phyloP scores from a whole-genome alignment of 2,113 vertebrate genomes.

The Suricata suricatta region DNA sequence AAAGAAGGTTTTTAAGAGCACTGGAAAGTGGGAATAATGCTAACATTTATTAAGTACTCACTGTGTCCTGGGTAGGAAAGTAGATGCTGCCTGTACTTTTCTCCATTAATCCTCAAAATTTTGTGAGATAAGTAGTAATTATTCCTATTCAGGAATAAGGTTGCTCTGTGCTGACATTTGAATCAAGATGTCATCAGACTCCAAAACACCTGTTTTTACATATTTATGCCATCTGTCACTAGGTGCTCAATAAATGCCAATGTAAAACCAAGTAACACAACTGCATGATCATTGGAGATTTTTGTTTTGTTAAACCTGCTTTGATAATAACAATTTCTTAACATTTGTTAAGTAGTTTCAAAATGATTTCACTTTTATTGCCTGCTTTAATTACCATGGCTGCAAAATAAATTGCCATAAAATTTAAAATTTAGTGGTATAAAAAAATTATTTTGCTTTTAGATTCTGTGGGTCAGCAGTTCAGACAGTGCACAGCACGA shows the following conservation, averaged over 20 bases:
- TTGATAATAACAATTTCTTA: not conserved
- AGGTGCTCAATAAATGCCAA: not conserved
- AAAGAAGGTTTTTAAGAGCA: not conserved
- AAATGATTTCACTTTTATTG: conserved; percentile 10
- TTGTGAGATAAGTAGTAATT: not conserved
- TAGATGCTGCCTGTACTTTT: not conserved
- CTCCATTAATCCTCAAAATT: not conserved
- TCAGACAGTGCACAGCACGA: not conserved
- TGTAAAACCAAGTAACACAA: not conserved
- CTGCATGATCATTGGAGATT: not conserved
- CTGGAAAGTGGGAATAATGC: not conserved
- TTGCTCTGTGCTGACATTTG: not conserved
- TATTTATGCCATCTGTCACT: not conserved
- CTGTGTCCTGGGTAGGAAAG: not conserved
- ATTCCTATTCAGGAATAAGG: not conserved
- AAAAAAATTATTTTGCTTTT: conserved; percentile 14
- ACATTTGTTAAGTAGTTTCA: conserved; percentile 1
- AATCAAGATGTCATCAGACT: not conserved
- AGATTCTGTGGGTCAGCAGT: not conserved
- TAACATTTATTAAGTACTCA: not conserved
- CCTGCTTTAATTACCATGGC: not conserved
- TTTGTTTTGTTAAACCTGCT: not conserved
- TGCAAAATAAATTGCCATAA: not conserved
- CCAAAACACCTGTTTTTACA: not conserved
- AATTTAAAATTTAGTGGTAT: not conserved